phyloP scores from a whole-genome alignment of 2,888 invertebrate genomes.

The Phyto melanocephala region DNA sequence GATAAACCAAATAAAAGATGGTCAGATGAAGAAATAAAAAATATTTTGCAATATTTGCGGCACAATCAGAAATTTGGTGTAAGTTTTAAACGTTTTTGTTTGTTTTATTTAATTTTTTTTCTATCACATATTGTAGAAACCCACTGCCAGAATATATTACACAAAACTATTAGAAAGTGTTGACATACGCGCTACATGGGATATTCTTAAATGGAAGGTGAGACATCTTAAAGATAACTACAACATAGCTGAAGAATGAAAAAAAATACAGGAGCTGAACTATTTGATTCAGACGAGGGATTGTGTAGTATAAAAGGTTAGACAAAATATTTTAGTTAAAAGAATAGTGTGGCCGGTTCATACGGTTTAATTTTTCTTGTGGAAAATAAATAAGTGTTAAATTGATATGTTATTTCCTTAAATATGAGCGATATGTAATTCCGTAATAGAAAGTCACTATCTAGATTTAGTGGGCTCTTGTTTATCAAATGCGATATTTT shows the following conservation, averaged over 20 bases:
- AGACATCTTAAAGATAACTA: conserved; percentile 4
- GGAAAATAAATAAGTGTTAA: no score
- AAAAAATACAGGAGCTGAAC: not conserved
- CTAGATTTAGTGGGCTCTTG: no score
- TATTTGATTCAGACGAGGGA: not conserved
- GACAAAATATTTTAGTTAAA: no score
- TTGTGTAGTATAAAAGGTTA: not conserved
- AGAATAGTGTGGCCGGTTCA: no score
- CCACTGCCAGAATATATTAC: conserved; percentile 24
- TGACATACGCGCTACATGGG: conserved; percentile 22
- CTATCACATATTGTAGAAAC: conserved; percentile 7
- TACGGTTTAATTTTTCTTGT: no score
- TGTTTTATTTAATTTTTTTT: no score
- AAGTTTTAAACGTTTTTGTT: not conserved
- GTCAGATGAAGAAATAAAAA: conserved; percentile 10
- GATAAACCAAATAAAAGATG: no score
- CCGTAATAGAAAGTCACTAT: no score
- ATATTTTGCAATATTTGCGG: no score
- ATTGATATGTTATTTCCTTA: no score
- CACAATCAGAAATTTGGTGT: not conserved
- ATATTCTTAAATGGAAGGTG: conserved; percentile 19
- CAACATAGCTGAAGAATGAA: conserved; percentile 5
- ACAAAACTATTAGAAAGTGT: not conserved
- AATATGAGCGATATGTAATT: no score
- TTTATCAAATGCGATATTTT: no score